Conservation (phyloP, 1,140 invertebrate species). For the Ectropis grisescens region DNA sequence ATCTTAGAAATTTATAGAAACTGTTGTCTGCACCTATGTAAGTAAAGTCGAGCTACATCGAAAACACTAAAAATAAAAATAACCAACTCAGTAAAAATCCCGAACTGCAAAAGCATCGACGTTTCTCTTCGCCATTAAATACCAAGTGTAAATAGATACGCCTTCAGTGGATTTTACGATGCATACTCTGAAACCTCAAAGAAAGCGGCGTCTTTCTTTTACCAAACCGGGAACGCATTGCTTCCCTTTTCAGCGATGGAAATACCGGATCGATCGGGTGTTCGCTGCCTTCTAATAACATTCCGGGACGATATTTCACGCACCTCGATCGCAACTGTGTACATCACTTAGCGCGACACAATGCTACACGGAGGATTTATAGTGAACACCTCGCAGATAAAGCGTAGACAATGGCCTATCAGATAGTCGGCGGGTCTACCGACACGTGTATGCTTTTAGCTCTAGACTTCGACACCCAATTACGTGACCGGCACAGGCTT, state of each 20-base stretch:
- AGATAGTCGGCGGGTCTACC: constrained; percentile 37
- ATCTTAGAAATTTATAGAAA: too few relatives aligned
- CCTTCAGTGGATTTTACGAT: too few relatives aligned
- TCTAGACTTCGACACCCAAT: constrained; percentile 59
- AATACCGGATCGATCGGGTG: constrained; percentile 35
- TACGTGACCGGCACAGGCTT: constrained; percentile 34
- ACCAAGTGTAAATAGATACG: too few relatives aligned
- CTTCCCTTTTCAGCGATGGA: constrained; percentile 18
- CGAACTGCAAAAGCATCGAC: too few relatives aligned
- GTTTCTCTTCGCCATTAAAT: too few relatives aligned
- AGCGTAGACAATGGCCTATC: constrained; percentile 57
- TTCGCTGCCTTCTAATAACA: constrained; percentile 48
- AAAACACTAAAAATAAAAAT: too few relatives aligned
- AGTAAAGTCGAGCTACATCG: too few relatives aligned
- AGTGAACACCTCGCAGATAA: constrained; percentile 49
- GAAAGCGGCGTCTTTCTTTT: too few relatives aligned
- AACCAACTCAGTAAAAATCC: too few relatives aligned
- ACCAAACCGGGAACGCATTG: constrained; percentile 13
- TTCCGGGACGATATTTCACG: constrained; percentile 53
- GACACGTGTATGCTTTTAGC: constrained; percentile 67
- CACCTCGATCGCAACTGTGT: constrained; percentile 39
- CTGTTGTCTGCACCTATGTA: too few relatives aligned
- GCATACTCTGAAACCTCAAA: too few relatives aligned
- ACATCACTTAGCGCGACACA: constrained; percentile 56
- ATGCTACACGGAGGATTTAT: constrained; percentile 60